Evolutionary conservation across 2,797 vertebrate species (phyloP).

Genomic region (Cyprinodon diabolis): DNA sequence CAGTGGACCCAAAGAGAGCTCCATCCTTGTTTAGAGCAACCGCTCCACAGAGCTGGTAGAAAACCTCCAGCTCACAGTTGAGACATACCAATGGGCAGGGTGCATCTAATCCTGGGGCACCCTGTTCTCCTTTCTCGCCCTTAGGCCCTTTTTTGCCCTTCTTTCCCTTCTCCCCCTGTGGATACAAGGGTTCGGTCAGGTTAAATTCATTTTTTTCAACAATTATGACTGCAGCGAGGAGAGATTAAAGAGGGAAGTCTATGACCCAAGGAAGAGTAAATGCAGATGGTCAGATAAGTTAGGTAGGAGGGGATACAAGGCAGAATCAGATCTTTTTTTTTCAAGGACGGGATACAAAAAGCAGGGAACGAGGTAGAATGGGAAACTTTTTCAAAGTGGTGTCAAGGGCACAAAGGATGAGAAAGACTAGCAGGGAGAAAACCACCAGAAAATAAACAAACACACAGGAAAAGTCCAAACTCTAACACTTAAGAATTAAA

Average conservation of each 20-base stretch:
- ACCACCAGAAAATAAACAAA: conserved; percentile 71
- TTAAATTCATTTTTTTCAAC: conserved; percentile 70
- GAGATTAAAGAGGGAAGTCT: conserved; percentile 71
- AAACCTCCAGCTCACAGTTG: conserved; percentile 77
- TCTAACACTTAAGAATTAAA: conserved; percentile 15
- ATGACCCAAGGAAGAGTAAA: conserved; percentile 62
- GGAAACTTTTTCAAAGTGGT: conserved; percentile 68
- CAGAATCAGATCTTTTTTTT: conserved; percentile 61
- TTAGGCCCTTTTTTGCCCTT: conserved; percentile 99
- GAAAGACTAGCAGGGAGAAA: conserved; percentile 88
- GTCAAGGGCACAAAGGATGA: conserved; percentile 86
- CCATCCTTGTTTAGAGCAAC: conserved; percentile 73
- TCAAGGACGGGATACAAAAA: conserved; percentile 65
- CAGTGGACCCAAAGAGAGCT: conserved; percentile 73
- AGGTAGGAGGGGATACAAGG: conserved; percentile 72
- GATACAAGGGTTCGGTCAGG: conserved; percentile 94
- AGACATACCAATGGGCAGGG: conserved; percentile 99
- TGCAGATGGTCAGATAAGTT: conserved; percentile 78
- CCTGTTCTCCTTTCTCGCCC: conserved; percentile 99
- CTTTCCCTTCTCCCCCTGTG: conserved; percentile 99
- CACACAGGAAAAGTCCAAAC: conserved; percentile 50
- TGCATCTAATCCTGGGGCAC: conserved; percentile 99
- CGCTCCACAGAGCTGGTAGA: conserved; percentile 70
- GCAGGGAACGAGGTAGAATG: conserved; percentile 63
- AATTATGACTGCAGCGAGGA: conserved; percentile 63